Conservation (phyloP, 1,140 invertebrate genomes). For the Propsilocerus akamusi region DNA sequence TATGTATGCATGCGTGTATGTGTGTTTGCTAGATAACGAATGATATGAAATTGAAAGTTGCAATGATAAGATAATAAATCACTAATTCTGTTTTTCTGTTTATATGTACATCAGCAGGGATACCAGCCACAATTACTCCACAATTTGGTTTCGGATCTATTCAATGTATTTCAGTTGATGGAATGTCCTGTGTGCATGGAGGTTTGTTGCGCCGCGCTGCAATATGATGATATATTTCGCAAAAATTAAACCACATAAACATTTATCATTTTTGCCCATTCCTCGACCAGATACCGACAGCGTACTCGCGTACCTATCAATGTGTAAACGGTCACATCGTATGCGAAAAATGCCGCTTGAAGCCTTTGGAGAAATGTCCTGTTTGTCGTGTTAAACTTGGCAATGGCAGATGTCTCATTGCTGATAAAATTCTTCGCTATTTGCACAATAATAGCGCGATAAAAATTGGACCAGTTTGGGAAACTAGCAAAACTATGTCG, state of each 20-base stretch:
- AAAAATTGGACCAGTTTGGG: constrained; percentile 2
- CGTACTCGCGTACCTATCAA: constrained; percentile 20
- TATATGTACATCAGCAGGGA: not conserved
- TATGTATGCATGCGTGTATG: no score
- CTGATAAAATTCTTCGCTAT: constrained; percentile 10
- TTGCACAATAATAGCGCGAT: not conserved
- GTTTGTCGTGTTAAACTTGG: constrained; percentile 31
- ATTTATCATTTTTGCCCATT: constrained; percentile 22
- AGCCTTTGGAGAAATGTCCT: constrained; percentile 33
- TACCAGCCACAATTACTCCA: not conserved
- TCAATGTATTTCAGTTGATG: constrained; percentile 13
- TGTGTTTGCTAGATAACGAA: no score
- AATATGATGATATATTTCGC: not conserved
- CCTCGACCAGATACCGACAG: constrained; percentile 28
- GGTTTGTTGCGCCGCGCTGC: not conserved
- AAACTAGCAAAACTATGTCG: not conserved
- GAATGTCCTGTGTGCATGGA: constrained; percentile 44
- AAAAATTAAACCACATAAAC: no score
- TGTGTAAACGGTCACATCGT: constrained; percentile 46
- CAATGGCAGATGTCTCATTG: constrained; percentile 14
- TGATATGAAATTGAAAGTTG: no score
- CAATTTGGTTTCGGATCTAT: not conserved
- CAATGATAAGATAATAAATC: not conserved
- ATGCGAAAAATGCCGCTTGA: constrained; percentile 35
- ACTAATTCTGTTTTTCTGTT: not conserved